These are phyloP conservation scores for Pterocles orientalis DNA, from an alignment of 2,113 vertebrate genomes.

Conservation along the genomic window DNA sequence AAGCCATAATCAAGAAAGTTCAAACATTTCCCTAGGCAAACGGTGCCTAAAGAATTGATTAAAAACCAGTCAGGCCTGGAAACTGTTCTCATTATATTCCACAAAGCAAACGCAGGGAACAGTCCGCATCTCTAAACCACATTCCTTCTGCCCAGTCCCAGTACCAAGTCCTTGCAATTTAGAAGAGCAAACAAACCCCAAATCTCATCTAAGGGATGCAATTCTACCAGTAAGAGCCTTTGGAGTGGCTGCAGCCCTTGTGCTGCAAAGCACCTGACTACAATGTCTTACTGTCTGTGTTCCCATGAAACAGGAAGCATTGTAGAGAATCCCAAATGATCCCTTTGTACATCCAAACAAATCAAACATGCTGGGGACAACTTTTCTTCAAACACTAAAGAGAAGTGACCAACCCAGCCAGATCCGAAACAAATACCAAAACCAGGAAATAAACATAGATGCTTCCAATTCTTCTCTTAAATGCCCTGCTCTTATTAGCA, in stretches of 20 bases:
- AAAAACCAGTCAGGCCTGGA: neutral
- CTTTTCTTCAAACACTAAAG: neutral
- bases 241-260: slow-evolving; percentile 34
- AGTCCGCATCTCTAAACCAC: neutral
- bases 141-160: neutral
- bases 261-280: slow-evolving; percentile 48
- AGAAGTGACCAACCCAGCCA: neutral
- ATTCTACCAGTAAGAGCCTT: slow-evolving; percentile 11
- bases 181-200: slow-evolving; percentile 8
- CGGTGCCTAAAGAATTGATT: neutral
- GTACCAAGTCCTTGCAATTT: neutral
- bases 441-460: neutral
- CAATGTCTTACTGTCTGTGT: slow-evolving; percentile 36
- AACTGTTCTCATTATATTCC: neutral
- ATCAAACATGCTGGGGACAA: slow-evolving; percentile 5
- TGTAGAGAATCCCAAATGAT: slow-evolving; percentile 1
- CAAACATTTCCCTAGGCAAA: slow-evolving; percentile 23
- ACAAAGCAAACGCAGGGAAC: neutral
- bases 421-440: neutral
- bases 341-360: slow-evolving; percentile 26
- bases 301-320: slow-evolving; percentile 21
- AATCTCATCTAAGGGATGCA: neutral
- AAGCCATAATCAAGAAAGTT: neutral
- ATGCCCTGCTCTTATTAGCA: neutral
- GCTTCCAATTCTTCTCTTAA: neutral